These are phyloP conservation scores for Leptopilina drosophilae DNA, from an alignment of 2,888 invertebrate species.

Conservation along the genomic window DNA sequence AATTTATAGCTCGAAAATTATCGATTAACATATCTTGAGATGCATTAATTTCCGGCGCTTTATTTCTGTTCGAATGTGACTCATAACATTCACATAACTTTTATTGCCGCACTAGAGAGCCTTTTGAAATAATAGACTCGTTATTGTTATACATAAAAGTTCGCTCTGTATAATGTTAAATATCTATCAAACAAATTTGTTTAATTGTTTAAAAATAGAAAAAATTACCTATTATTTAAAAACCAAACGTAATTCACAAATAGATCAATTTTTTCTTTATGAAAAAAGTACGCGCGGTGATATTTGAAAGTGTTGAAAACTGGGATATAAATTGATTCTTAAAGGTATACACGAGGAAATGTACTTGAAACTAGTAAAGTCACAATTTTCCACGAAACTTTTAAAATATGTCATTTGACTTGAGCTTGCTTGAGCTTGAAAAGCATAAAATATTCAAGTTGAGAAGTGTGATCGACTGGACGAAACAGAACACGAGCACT, in stretches of 20 bases:
- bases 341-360: background rate
- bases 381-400: background rate
- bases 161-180: too few species aligned
- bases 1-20: too few species aligned
- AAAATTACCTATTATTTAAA: too few species aligned
- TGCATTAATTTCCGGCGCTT: conserved; percentile 16
- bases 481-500: background rate
- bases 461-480: conserved; percentile 10
- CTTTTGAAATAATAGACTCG: background rate
- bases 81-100: conserved; percentile 13
- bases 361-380: background rate
- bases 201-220: too few species aligned
- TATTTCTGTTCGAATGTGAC: conserved; percentile 5
- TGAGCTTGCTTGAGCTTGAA: conserved; percentile 10
- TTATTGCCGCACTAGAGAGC: background rate
- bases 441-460: conserved; percentile 27
- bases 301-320: too few species aligned
- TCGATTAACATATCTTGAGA: background rate
- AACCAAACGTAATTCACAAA: too few species aligned
- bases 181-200: too few species aligned
- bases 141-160: background rate
- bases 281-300: too few species aligned
- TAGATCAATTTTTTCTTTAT: too few species aligned
- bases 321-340: background rate
- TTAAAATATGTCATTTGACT: conserved; percentile 7